Evolutionary conservation across 2,113 vertebrate genomes (phyloP), one percentile per base, ranked within the genome.

Genomic region (Nesogale talazaci): DNA sequence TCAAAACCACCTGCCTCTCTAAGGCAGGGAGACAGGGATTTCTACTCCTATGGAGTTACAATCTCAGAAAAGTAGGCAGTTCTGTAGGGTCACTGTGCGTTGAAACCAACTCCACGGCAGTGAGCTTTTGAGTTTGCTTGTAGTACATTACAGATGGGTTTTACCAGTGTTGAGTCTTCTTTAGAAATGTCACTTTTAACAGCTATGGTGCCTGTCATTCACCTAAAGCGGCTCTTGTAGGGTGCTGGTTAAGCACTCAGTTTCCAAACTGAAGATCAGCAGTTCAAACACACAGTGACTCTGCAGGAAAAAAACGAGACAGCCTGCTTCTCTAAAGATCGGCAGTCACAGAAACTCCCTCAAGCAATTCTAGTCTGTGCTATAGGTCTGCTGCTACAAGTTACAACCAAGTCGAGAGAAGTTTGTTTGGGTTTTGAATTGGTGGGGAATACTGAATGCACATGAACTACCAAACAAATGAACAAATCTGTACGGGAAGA

Each of bases 111-210:
- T 22, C 59, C 6, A 15, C 4, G 59, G 22, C 59, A 61, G 59
- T 61, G 16, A 61, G 22, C 17, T 61, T 46, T 46, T 46, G 42
- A 46, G 42, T 46, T 46, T 20, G 59, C 40, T 63, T 22, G 38
- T 38, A 22, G 29, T 46, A 27, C 7, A 29, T 34, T 29, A 36
- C 0, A 29, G 67, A 77, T 75, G 78, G 59, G 42, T 8, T n/a
- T 29, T 59, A 17, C 29, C 6, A 25, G 22, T 61, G 36, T 23
- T 17, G n/a, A 19, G 6, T n/a, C 83, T n/a, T 85, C 63, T 86
- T 75, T 40, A 79, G 19, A 79, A 90, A 83, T 19, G 40, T 1
- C 29, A 81, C 79, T 89, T 94, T 82, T 63, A 82, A 80, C 56
- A 52, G 70, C 38, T 77, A 61, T 59, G 1, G 40, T 76, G 31